phyloP scores from a whole-genome alignment of 1,140 invertebrate genomes.

The Drosophila takahashii region DNA sequence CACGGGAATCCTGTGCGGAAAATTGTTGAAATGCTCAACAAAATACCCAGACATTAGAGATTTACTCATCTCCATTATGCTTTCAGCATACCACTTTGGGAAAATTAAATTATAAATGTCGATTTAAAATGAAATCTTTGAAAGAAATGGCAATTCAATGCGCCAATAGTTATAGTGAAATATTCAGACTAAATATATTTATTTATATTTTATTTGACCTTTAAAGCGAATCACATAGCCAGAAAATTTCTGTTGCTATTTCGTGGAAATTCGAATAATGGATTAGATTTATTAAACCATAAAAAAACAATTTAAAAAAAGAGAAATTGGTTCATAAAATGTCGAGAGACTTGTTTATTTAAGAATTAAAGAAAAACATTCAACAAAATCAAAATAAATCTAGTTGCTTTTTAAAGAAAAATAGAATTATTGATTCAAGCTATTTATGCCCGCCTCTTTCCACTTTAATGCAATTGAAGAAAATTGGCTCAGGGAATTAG shows the following conservation, averaged over 20 bases:
- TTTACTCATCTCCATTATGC: constrained; percentile 16
- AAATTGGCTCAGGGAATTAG: constrained; percentile 2
- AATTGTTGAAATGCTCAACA: constrained; percentile 5
- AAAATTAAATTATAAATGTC: constrained; percentile 6
- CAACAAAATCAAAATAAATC: not conserved
- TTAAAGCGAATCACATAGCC: not conserved
- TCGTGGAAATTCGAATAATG: not conserved
- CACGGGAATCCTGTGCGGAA: constrained; percentile 17
- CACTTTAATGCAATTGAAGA: not conserved
- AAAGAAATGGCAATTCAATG: not conserved
- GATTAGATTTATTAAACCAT: not conserved
- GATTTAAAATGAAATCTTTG: not conserved
- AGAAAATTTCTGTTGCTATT: not conserved
- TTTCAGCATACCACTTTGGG: constrained; percentile 6
- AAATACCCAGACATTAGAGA: constrained; percentile 16
- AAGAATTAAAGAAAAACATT: not conserved
- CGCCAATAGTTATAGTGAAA: constrained; percentile 9
- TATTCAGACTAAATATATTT: constrained; percentile 16
- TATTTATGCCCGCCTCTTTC: not conserved
- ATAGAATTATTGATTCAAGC: not conserved
- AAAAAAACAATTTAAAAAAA: no score
- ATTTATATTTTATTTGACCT: not conserved
- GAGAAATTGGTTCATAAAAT: no score
- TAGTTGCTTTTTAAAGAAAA: no score
- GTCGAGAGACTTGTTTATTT: no score